Conservation (phyloP, 2,113 vertebrate species). For the Varanus salvator region DNA sequence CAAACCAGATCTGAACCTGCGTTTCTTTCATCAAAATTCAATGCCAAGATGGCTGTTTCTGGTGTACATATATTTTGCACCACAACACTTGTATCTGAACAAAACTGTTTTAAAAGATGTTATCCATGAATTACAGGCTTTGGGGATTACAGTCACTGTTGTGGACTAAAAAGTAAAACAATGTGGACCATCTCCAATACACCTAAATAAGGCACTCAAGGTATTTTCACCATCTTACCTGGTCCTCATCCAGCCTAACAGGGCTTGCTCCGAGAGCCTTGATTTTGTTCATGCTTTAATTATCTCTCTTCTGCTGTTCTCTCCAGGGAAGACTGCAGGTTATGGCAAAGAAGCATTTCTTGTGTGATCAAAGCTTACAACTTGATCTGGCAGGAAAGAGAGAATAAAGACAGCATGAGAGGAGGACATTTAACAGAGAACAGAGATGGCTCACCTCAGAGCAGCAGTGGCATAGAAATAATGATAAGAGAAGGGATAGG, state of each 20-base stretch:
- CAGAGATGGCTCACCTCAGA: not conserved
- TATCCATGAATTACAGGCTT: not conserved
- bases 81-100: not conserved
- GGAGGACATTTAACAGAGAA: slow-evolving; percentile 15
- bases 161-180: not conserved
- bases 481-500: not conserved
- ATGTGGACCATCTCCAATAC: not conserved
- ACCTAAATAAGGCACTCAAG: not conserved
- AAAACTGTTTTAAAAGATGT: not conserved
- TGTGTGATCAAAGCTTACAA: slow-evolving; percentile 70
- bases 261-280: not conserved
- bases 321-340: slow-evolving; percentile 56
- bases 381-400: slow-evolving; percentile 62
- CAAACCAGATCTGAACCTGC: too few species aligned
- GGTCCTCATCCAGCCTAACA: not conserved
- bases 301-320: slow-evolving; percentile 53
- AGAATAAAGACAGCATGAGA: slow-evolving; percentile 14
- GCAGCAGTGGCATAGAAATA: not conserved
- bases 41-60: not conserved
- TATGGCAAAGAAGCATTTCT: slow-evolving; percentile 66
- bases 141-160: not conserved
- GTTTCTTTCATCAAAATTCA: not conserved
- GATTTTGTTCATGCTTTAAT: slow-evolving; percentile 10
- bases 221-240: not conserved
- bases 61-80: not conserved